phyloP scores from a whole-genome alignment of 2,888 invertebrate species.

The Rotaria sp. region DNA sequence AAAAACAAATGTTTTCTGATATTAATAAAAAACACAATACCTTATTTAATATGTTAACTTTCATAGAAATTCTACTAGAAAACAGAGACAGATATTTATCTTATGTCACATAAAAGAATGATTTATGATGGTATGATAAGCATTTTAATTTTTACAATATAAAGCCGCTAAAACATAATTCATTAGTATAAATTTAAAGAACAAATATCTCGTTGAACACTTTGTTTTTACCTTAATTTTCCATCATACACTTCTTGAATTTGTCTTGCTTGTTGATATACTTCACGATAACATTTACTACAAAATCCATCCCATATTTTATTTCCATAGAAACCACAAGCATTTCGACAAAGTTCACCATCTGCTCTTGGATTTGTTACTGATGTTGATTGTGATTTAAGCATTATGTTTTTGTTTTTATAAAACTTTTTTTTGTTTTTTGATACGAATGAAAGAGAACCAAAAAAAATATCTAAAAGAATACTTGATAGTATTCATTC shows the following conservation, averaged over 20 bases:
- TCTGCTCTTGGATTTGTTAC: neutral
- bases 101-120: too few species aligned
- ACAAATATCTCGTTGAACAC: neutral
- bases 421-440: neutral
- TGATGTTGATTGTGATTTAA: neutral
- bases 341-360: conserved; percentile 73
- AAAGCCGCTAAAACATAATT: too few species aligned
- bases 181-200: neutral
- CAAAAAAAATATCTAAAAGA: neutral
- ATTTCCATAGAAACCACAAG: conserved; percentile 93
- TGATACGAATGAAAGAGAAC: too few species aligned
- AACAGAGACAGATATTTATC: too few species aligned
- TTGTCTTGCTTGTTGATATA: conserved; percentile 51
- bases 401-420: neutral
- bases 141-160: too few species aligned
- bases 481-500: too few species aligned
- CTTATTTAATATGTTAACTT: too few species aligned
- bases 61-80: too few species aligned
- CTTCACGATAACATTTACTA: conserved; percentile 83
- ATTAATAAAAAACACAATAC: too few species aligned
- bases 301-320: conserved; percentile 89
- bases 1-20: too few species aligned
- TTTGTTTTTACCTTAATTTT: neutral
- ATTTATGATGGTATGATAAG: too few species aligned
- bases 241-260: conserved; percentile 47